Evolutionary conservation across 1,140 invertebrate species (phyloP).

Genomic region (Drosophila repletoides): DNA sequence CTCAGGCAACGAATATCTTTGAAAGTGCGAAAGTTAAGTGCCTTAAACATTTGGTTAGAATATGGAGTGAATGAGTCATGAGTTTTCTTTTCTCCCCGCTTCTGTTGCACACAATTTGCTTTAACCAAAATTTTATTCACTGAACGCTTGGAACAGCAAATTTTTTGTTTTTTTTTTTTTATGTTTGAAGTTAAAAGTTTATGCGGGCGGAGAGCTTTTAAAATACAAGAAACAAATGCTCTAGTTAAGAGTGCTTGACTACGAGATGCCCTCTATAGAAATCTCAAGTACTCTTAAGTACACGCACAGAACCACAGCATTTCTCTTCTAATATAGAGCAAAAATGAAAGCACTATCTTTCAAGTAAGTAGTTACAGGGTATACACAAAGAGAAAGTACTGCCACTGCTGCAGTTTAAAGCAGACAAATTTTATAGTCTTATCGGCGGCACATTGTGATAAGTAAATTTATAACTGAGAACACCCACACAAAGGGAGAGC

Average conservation of each 20-base stretch:
- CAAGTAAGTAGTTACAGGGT: neutral
- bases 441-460: conserved; percentile 47
- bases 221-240: neutral
- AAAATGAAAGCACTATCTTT: too few species aligned
- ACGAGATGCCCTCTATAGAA: too few species aligned
- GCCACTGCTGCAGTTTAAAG: conserved; percentile 34
- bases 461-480: conserved; percentile 58
- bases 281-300: too few species aligned
- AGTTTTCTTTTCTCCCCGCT: conserved; percentile 32
- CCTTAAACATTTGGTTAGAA: conserved; percentile 55
- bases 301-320: too few species aligned
- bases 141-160: conserved; percentile 9
- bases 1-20: conserved; percentile 14
- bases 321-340: neutral
- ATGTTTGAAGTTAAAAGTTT: conserved; percentile 25
- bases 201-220: neutral
- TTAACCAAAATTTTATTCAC: conserved; percentile 15
- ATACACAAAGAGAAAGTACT: neutral
- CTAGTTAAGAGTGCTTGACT: neutral
- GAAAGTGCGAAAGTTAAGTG: conserved; percentile 67
- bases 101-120: conserved; percentile 56
- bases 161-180: too few species aligned
- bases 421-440: conserved; percentile 57
- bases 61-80: conserved; percentile 48
- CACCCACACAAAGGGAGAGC: neutral